Percentiles rank a stretch among this genome's conserved stretches.
These are phyloP conservation scores for Indri indri DNA, from an alignment of 2,113 vertebrate genomes.

Conservation along the genomic window DNA sequence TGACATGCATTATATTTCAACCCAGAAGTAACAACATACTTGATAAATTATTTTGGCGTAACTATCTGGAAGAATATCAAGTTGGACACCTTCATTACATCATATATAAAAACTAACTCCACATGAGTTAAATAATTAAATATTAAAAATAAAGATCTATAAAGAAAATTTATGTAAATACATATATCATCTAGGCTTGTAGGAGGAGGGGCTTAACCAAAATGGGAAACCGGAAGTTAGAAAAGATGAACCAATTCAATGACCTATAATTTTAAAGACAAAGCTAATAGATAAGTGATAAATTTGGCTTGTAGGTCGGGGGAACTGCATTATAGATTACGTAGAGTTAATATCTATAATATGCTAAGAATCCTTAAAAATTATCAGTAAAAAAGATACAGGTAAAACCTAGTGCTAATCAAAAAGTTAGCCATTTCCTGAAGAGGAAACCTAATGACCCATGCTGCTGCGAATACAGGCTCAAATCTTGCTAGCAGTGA, in stretches of 20 bases:
- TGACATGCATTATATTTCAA: background rate
- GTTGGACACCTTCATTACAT: background rate
- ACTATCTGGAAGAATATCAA: background rate
- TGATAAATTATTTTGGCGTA: background rate
- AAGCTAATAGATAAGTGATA: background rate
- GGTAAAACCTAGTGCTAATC: background rate
- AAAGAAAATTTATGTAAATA: background rate
- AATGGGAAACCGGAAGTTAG: background rate
- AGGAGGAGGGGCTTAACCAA: background rate
- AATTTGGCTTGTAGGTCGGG: background rate
- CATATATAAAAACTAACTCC: background rate
- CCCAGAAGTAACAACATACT: background rate
- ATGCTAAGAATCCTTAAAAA: background rate
- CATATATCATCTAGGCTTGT: background rate
- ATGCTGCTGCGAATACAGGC: background rate
- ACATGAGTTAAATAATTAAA: background rate
- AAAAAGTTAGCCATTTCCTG: background rate
- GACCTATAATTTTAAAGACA: background rate
- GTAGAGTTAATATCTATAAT: background rate
- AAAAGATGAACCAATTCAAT: background rate
- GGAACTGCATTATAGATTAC: background rate
- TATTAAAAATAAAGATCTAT: background rate
- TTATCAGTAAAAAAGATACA: background rate
- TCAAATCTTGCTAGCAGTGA: background rate
- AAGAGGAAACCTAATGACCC: background rate